Conservation (phyloP, 1,140 invertebrate genomes). For the Penaeus indicus region DNA sequence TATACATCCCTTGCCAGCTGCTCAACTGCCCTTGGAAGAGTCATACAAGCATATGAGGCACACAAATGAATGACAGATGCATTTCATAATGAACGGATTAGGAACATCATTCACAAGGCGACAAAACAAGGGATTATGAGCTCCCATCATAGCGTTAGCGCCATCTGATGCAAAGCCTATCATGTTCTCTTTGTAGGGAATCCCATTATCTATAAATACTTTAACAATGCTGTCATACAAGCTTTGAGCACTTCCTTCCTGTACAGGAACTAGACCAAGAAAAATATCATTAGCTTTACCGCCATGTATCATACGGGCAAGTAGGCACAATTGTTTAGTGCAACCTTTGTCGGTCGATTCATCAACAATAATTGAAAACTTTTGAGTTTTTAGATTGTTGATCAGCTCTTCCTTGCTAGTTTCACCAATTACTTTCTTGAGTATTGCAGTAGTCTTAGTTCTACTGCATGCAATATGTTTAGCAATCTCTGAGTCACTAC, state of each 20-base stretch:
- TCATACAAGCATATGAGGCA: slow-evolving; percentile 44
- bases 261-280: slow-evolving; percentile 31
- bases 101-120: slow-evolving; percentile 45
- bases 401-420: slow-evolving; percentile 38
- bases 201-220: slow-evolving; percentile 13
- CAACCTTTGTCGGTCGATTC: slow-evolving; percentile 32
- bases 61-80: slow-evolving; percentile 64
- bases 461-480: too few relatives aligned
- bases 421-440: slow-evolving; percentile 33
- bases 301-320: slow-evolving; percentile 19
- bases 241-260: slow-evolving; percentile 23
- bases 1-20: slow-evolving; percentile 27
- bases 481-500: slow-evolving; percentile 35
- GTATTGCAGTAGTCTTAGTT: too few relatives aligned
- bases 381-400: slow-evolving; percentile 5
- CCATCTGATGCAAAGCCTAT: slow-evolving; percentile 62
- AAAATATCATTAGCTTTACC: slow-evolving; percentile 13
- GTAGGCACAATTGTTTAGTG: slow-evolving; percentile 37
- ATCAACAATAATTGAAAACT: slow-evolving; percentile 39
- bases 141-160: slow-evolving; percentile 59
- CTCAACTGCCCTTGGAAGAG: slow-evolving; percentile 13
- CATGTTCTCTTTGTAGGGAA: slow-evolving; percentile 52
- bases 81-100: slow-evolving; percentile 60
- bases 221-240: slow-evolving; percentile 30
- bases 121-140: slow-evolving; percentile 43